Conservation (phyloP, 2,113 vertebrate genomes). For the Triplophysa dalaica region DNA sequence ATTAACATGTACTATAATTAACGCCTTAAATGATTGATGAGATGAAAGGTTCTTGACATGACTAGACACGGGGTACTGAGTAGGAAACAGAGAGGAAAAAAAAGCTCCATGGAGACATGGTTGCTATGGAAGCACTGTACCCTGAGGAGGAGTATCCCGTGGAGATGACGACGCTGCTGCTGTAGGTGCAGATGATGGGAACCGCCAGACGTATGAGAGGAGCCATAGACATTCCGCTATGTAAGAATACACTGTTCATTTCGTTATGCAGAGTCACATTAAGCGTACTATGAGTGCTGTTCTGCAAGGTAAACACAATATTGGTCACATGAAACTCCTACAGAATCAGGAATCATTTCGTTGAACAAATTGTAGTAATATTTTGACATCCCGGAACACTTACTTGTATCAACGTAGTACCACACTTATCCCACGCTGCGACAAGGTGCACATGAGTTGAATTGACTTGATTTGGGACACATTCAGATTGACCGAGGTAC, state of each 20-base stretch:
- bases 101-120: conserved; percentile 12
- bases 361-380: background rate
- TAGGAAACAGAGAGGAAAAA: conserved; percentile 26
- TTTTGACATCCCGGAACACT: conserved; percentile 51
- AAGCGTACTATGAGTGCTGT: conserved; percentile 71
- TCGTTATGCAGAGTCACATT: conserved; percentile 75
- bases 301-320: conserved; percentile 70
- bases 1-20: background rate
- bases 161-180: conserved; percentile 75
- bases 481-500: conserved; percentile 77
- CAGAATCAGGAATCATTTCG: background rate
- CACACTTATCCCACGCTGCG: conserved; percentile 77
- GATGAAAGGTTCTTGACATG: background rate
- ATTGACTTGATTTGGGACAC: conserved; percentile 73
- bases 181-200: conserved; percentile 78
- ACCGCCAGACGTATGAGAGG: conserved; percentile 64
- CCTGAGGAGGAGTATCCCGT: conserved; percentile 75
- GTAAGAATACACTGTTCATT: conserved; percentile 44
- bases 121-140: conserved; percentile 66
- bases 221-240: background rate
- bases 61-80: background rate
- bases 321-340: background rate
- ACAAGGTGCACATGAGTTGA: conserved; percentile 74
- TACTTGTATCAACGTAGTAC: conserved; percentile 72
- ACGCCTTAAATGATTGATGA: background rate